Evolutionary conservation across 2,797 vertebrate species (phyloP), one percentile per base, ranked within the genome.

Genomic region (Coranthus polyacanthus): DNA sequence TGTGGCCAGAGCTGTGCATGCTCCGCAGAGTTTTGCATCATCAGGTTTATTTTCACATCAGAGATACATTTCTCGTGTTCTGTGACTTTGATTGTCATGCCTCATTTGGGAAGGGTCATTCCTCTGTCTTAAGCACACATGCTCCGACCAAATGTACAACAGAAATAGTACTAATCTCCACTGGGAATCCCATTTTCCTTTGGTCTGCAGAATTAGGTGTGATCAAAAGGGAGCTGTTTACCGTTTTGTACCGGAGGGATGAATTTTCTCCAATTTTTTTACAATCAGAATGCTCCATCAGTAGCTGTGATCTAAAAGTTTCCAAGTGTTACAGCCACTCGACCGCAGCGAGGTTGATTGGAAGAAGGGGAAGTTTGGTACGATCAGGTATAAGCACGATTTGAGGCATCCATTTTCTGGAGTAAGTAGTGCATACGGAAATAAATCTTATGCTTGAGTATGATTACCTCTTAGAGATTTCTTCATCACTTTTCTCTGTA

Each of bases 1-100:
- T 59, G 84, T 17, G 62, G 78, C 79, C 62, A 15, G 26, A 65
- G 72, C 50, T 10, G 67, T 71, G 78, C 68, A 80, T 50, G 76
- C 81, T 81, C 61, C 0, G 50, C 47, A 21, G 70, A 81, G 52
- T 75, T 85, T 83, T 73, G 79, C 83, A 88, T 89, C 79, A 74
- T 79, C 56, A 0, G 46, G 79, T 90, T 90, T 90, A 84, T 89
- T 90, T 90, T 87, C 68, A 79, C 79, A 77, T 74, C 61, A 42
- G 52, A 88, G 80, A 85, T 85, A 66, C 75, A 84, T 86, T 92
- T 90, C 85, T 88, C 85, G 75, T 67, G 62, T 78, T 74, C 79
- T 76, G 77, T 61, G 68, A 85, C 84, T 90, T 86, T 88, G 89
- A 91, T 90, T 90, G 91, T 84, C 86, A 72, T 12, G 87, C 72